Evolutionary conservation across 2,888 invertebrate genomes (phyloP), one percentile per base, ranked within the genome.

Genomic region (Aleiodes testaceus): DNA sequence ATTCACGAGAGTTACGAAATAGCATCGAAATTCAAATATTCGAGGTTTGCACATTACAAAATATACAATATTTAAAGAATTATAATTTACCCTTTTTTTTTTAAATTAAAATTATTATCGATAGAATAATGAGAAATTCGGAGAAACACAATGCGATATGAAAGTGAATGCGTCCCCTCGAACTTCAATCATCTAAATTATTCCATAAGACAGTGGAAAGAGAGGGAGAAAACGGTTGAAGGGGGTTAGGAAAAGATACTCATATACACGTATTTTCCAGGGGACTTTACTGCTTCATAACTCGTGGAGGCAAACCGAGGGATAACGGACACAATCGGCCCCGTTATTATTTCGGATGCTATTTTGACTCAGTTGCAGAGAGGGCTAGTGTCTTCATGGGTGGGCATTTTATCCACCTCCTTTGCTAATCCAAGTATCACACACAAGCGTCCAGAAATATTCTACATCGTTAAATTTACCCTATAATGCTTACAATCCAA

Each of bases 341-440:
- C 82, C 82, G 85, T 86, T 86, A 85, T 86, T 85, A 87, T 87
- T 87, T 85, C 84, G 81, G 80, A 81, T 85, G 85, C 84, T 86
- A 86, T 86, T 85, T 86, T 85, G 84, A 85, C 85, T 82, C 44
- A 12, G 18, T 11, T 16, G 12, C 16, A 11, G 20, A 20, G 36
- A 22, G 45, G 44, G 83, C 75, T 77, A 72, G 71, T 66, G 50
- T 75, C 83, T 76, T 80, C 75, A 76, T 86, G 86, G 86, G 86
- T 86, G 84, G 84, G 76, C 84, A 71, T 76, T 72, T 69, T 6
- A 42, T 52, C 14, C 42, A 53, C 47, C 55, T 70, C 64, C 47
- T 44, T 59, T 59, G 14, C 11, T 53, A 53, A 44, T 44, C 26
- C 36, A 36, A 70, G 73, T 75, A 76, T 78, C 81, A 82, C 81